Evolutionary conservation across 2,888 invertebrate genomes (phyloP), one percentile per base, ranked within the genome.

Genomic region (Serripes groenlandicus): DNA sequence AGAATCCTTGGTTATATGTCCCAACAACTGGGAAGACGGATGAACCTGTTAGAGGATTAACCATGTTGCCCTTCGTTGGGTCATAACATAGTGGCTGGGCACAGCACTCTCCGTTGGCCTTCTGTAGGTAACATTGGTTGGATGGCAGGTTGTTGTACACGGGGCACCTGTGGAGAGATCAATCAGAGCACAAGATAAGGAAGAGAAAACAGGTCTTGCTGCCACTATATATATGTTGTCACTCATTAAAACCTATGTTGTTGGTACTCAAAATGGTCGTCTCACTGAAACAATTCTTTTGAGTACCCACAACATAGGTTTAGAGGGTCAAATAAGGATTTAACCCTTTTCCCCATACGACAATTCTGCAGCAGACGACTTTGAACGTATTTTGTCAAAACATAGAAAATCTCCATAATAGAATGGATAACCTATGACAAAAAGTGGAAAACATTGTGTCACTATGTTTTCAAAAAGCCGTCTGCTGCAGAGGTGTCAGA

Each of bases 41-140:
- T 9, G 52, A 73, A 23, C 86, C 71, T 21, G 74, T 81, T n/a
- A 88, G 73, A 54, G 90, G 90, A 54, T 90, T 88, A 3, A 90
- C 88, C 4, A 86, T 77, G 52, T 84, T 68, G 49, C 85, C 83
- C n/a, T 58, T 81, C 56, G 62, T 60, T 28, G 83, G 86, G 60
- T 86, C 86, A 32, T 86, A 85, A 72, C 90, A 90, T 77, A 89
- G 78, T 18, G 90, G 90, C 54, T 87, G 81, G 7, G 87, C 81
- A 75, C 90, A 90, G 78, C 91, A 92, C 32, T 89, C 83, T 9
- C 88, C 90, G 26, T 86, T 82, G 18, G 88, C 83, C 60, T 83
- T 83, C 34, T 87, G 86, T 56, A 90, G 73, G 77, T 88, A 87
- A 71, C 92, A 92, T 62, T 85, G 85, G 26, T 80, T 75, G 26